These are phyloP conservation scores for Spea bombifrons DNA, from an alignment of 2,113 vertebrate genomes.

Conservation along the genomic window DNA sequence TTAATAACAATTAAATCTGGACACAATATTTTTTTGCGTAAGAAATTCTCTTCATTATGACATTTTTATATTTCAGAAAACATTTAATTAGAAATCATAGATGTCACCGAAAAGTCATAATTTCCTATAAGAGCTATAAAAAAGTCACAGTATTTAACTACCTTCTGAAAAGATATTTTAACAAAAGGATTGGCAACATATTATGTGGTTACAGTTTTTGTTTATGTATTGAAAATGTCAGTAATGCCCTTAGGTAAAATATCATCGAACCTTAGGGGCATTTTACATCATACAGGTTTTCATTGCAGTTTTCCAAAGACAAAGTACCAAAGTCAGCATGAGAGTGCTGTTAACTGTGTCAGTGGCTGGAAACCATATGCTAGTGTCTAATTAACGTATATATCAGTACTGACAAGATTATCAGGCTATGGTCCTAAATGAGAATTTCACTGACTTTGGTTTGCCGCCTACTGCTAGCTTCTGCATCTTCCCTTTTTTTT, in stretches of 20 bases:
- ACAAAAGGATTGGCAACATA: not conserved
- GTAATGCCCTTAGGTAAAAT: conserved; percentile 14
- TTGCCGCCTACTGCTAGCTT: too few relatives aligned
- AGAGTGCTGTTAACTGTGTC: too few relatives aligned
- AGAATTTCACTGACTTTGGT: too few relatives aligned
- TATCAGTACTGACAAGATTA: too few relatives aligned
- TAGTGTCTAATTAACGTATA: too few relatives aligned
- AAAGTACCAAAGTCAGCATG: not conserved
- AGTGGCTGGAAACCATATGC: too few relatives aligned
- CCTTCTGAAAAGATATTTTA: not conserved
- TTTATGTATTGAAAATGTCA: conserved; percentile 31
- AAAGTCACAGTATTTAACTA: conserved; percentile 4
- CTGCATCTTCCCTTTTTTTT: too few relatives aligned
- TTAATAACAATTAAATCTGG: conserved; percentile 53
- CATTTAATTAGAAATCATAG: conserved; percentile 53
- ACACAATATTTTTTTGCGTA: conserved; percentile 49
- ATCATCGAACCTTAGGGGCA: not conserved
- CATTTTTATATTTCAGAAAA: conserved; percentile 47
- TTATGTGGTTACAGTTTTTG: conserved; percentile 2
- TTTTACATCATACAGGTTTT: not conserved
- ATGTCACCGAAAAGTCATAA: conserved; percentile 8
- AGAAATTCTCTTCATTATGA: conserved; percentile 52
- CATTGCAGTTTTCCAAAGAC: not conserved
- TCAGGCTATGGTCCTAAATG: too few relatives aligned
- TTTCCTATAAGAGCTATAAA: conserved; percentile 47